A percentile compares a stretch with the other conserved stretches of the same genome.
phyloP scores from a whole-genome alignment of 1,140 invertebrate species.

The Listronotus oregonensis region DNA sequence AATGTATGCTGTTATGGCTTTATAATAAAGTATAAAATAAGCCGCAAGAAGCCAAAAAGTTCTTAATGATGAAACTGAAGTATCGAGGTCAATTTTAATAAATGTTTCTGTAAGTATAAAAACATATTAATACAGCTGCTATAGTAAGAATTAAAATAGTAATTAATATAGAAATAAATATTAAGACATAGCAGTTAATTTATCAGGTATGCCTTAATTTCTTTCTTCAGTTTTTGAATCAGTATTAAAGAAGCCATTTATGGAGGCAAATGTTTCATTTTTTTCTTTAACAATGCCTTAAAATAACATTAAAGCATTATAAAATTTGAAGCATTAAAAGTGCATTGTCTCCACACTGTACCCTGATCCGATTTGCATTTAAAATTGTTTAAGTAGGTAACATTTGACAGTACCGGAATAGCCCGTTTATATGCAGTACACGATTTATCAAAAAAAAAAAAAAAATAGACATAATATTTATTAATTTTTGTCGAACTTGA shows the following conservation, averaged over 20 bases:
- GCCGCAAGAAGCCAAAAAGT: conserved; percentile 2
- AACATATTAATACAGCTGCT: conserved; percentile 21
- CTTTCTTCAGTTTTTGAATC: too few relatives aligned
- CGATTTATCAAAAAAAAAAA: too few relatives aligned
- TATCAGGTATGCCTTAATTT: conserved; percentile 6
- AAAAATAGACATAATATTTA: too few relatives aligned
- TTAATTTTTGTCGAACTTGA: too few relatives aligned
- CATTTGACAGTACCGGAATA: too few relatives aligned
- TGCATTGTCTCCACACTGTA: too few relatives aligned
- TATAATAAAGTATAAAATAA: neutral
- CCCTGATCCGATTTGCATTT: too few relatives aligned
- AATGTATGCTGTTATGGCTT: too few relatives aligned
- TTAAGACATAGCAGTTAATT: conserved; percentile 13
- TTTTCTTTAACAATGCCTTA: neutral
- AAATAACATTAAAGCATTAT: too few relatives aligned
- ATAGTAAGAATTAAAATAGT: conserved; percentile 16
- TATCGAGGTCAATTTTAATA: conserved; percentile 24
- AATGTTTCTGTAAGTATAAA: conserved; percentile 11
- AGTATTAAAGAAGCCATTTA: neutral
- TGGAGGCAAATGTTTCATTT: conserved; percentile 2
- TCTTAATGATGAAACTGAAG: conserved; percentile 26
- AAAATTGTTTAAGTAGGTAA: too few relatives aligned
- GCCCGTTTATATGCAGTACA: too few relatives aligned
- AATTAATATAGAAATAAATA: conserved; percentile 14
- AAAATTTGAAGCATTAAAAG: too few relatives aligned